phyloP scores from a whole-genome alignment of 2,113 vertebrate genomes.

The Oceanites oceanicus region DNA sequence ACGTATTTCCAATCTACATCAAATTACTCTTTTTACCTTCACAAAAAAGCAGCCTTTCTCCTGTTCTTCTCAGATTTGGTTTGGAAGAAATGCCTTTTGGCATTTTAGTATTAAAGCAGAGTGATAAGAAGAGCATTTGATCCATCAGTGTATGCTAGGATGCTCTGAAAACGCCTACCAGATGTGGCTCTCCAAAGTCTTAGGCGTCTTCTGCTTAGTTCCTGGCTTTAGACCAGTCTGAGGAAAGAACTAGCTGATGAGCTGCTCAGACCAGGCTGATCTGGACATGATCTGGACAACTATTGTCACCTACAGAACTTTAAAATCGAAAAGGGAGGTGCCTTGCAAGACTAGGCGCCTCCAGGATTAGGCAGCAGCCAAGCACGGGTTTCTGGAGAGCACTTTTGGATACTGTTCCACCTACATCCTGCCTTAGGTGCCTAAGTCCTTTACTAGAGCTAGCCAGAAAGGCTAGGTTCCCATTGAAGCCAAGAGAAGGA shows the following conservation, averaged over 20 bases:
- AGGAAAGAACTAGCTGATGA: conserved; percentile 23
- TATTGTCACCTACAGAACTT: conserved; percentile 49
- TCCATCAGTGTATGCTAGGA: not conserved
- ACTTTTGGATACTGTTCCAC: conserved; percentile 41
- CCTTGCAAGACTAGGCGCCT: conserved; percentile 52
- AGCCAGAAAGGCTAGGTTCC: conserved; percentile 49
- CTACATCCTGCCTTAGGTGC: conserved; percentile 64
- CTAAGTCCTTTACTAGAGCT: conserved; percentile 40
- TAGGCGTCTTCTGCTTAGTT: not conserved
- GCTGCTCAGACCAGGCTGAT: conserved; percentile 35
- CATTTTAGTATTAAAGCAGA: not conserved
- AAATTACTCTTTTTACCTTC: not conserved
- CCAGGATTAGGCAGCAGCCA: conserved; percentile 62
- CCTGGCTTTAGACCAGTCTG: conserved; percentile 16
- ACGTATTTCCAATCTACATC: not conserved
- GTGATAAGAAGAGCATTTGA: conserved; percentile 26
- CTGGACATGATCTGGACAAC: conserved; percentile 34
- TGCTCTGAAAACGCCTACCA: conserved; percentile 39
- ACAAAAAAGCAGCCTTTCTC: not conserved
- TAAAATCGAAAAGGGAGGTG: conserved; percentile 39
- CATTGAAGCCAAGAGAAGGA: conserved; percentile 48
- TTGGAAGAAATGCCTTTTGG: not conserved
- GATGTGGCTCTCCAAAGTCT: conserved; percentile 14
- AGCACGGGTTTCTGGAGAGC: conserved; percentile 33
- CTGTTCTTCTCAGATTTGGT: not conserved